Evolutionary conservation across 2,888 invertebrate species (phyloP), one percentile per base, ranked within the genome.

Genomic region (Zygogramma bicolorata): DNA sequence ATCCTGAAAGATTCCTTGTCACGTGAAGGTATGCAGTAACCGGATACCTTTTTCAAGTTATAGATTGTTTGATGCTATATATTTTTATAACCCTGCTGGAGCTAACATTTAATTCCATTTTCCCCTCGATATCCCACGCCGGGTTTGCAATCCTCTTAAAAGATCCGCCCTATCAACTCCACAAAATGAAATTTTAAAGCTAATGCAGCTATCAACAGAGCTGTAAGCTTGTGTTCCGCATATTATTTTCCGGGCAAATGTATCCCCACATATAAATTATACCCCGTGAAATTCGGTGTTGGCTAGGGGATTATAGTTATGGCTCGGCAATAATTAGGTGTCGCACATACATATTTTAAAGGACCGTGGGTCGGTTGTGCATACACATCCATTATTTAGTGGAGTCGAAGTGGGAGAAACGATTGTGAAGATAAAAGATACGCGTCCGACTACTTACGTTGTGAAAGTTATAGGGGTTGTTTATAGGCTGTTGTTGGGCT

Each of bases 321-420:
- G 80, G 77, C 77, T 78, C 78, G 75, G 80, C 80, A 81, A 83
- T 83, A 81, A 82, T 83, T 81, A 82, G 81, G 80, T 81, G 81
- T 81, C 75, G 79, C 75, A 77, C 77, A 82, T 83, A 76, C 79
- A 83, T 83, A 83, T 81, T 82, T 81, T 75, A 81, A 71, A 73
- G 78, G 77, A 72, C 74, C 57, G 59, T 4, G 59, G 61, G 59
- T 77, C 75, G 75, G 74, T 77, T 77, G 77, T 75, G 75, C 68
- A 75, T 67, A 68, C 68, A 68, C 65, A 69, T 60, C 69, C 76
- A 74, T 77, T 72, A 72, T 70, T 74, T 74, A 73, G 53, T 58
- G 62, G n/a, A 53, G 53, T n/a, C 25, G 27, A 53, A 25, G 25
- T 53, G 53, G 53, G 25, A 53, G 53, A 53, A 53, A 25, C 53